Evolutionary conservation across 1,140 invertebrate genomes (phyloP), one percentile per base, ranked within the genome.

Genomic region (Pseudomyrmex pallidus): DNA sequence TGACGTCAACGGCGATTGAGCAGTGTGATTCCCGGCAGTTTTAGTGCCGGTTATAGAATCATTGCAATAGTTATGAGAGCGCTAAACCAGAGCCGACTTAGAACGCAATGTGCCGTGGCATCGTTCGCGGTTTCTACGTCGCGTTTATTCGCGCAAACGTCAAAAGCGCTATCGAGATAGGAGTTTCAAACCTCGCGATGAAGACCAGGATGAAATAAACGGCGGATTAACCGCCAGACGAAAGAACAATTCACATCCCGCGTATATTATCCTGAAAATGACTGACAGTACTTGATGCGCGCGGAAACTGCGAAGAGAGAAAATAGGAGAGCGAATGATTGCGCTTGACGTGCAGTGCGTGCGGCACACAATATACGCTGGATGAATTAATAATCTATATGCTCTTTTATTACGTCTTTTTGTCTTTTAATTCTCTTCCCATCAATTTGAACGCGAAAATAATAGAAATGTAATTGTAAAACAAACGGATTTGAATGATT

Each of bases 1-100:
- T 80, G 76, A 80, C 76, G 76, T 80, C 76, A 80, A 50, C 54
- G 44, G 44, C 54, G 66, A 80, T 80, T 80, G 76, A 80, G 66
- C 68, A 72, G 54, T 59, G 56, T 72, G 76, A 80, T 80, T 80
- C 76, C 52, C 64, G 64, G 66, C 68, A 59, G 56, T 80, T 70
- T 80, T 22, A 35, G 76, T 46, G 54, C 66, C 22, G 66, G 66
- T 70, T 80, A 80, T 80, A 80, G 76, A 72, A 80, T 80, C 76
- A 67, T 46, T 48, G 76, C 46, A 70, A 80, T 68, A 70, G 66
- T 57, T 80, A 80, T 59, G 54, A 70, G 54, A 70, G 66, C 54
- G 66, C 62, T 66, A 77, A 74, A 77, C 63, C 56, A n/a, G 25
- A 22, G 35, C 15, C 66, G 22, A 56, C 66, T 80, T 59, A 72